Base-by-base conservation (phyloP, 2,888 invertebrate genomes). In the Entomobrya multifasciata region DNA sequence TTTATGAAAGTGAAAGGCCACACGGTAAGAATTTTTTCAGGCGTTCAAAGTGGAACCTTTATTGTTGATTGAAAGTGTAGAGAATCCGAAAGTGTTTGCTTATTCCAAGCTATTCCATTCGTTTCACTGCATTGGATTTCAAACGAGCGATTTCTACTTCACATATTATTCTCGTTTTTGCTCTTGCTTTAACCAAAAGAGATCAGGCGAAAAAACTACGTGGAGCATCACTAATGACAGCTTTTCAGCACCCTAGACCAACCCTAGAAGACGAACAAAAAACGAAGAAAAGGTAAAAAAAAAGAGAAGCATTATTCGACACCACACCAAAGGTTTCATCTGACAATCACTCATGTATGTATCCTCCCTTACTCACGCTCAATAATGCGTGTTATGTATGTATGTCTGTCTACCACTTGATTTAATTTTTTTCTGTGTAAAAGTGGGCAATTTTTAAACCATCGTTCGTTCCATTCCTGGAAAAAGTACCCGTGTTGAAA, bases 221-320 rank as follows among this genome's bases (percentile, higher is more conserved):
- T 57, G 55, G 49, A 52, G 49, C 65, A 55, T 76, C 65, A 55
- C 78, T 85, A 78, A 78, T 85, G 85, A 85, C 78, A 70, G 78
- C 85, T 85, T 85, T 57, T 85, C 85, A 85, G 78, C 85, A 85
- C 78, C 78, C 85, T n/a, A 60, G 36, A 3, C 60, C 55, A 67
- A 77, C 77, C 83, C 76, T 17, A 20, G 20, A n/a, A 20, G 22
- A 49, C 44, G 1, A 17, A 41, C 57, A 84, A 27, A 22, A 83
- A 62, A 47, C 55, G 36, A 60, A 49, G 57, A 55, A 41, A 67
- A 67, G 44, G 44, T 44, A 41, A 36, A 36, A 36, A 36, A 57
- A 76, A 55, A 55, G 22, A 62, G 44, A 20, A 41, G 13, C 22
- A 60, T 47, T 55, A 85, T 77, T 77, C 44, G 41, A 78, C 70